phyloP scores from a whole-genome alignment of 2,888 invertebrate species.

The Muschampia plurimacula region DNA sequence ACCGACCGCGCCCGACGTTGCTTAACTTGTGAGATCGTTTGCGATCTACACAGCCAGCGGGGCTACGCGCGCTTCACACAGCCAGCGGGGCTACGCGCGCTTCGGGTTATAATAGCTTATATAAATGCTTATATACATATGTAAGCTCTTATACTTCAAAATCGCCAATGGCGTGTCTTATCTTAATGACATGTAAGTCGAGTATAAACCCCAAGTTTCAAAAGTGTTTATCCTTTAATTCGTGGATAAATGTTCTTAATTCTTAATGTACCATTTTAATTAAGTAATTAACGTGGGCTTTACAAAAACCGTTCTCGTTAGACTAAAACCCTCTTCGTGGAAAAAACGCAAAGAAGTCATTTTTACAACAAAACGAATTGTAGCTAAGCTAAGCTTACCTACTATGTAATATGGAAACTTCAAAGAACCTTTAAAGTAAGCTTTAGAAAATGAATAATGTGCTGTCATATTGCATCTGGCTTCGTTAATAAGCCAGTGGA shows the following conservation, averaged over 20 bases:
- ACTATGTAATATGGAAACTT: neutral
- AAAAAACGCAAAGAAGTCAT: neutral
- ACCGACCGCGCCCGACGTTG: no score
- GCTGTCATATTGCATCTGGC: neutral
- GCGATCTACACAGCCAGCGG: no score
- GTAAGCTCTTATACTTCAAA: neutral
- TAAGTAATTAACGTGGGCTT: constrained; percentile 24
- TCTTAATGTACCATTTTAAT: neutral
- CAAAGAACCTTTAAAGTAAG: neutral
- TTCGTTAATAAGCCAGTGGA: neutral
- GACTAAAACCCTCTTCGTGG: neutral
- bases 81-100: no score
- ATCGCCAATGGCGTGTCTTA: neutral
- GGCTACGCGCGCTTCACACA: no score
- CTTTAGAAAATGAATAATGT: neutral
- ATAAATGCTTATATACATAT: no score
- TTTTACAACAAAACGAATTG: neutral
- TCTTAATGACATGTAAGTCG: neutral
- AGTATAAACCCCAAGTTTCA: constrained; percentile 1
- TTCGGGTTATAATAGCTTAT: no score
- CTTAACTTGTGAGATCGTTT: no score
- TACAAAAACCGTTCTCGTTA: neutral
- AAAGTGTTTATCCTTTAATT: constrained; percentile 16
- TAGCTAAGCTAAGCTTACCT: neutral
- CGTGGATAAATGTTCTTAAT: neutral